Evolutionary conservation across 2,113 vertebrate species (phyloP).

Genomic region (Pluvianellus socialis): DNA sequence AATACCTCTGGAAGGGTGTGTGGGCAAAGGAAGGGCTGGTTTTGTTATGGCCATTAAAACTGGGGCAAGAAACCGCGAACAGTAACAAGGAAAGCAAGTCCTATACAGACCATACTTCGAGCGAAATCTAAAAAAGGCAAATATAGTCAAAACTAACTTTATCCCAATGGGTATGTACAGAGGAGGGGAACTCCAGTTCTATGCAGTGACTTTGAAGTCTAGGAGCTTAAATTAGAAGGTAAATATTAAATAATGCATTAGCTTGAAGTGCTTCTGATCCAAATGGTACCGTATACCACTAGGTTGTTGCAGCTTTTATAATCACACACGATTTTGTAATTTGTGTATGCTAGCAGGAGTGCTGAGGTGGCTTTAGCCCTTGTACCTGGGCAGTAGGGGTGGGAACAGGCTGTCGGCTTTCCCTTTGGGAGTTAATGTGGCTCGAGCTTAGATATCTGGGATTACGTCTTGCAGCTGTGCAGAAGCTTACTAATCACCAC

Average conservation of each 20-base stretch:
- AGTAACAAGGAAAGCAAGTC: background rate
- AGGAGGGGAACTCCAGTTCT: background rate
- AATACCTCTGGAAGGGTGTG: background rate
- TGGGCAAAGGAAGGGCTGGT: background rate
- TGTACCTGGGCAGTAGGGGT: background rate
- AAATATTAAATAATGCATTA: slow-evolving; percentile 17
- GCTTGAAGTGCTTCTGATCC: background rate
- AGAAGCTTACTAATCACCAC: background rate
- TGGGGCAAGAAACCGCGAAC: background rate
- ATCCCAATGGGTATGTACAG: background rate
- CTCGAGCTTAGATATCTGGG: background rate
- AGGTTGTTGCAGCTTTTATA: background rate
- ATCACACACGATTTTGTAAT: background rate
- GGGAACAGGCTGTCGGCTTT: background rate
- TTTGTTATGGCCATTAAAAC: background rate
- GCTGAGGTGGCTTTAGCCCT: background rate
- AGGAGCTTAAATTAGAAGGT: slow-evolving; percentile 25
- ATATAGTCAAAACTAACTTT: background rate
- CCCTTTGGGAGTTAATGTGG: background rate
- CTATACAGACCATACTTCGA: background rate
- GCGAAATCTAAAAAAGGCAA: background rate
- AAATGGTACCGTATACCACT: background rate
- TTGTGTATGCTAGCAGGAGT: background rate
- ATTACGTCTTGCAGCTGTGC: background rate
- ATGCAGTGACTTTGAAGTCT: background rate